A percentile compares a stretch with the other conserved stretches of the same genome.
Conservation (phyloP, 2,888 invertebrate species). For the Minunthozetes semirufus region DNA sequence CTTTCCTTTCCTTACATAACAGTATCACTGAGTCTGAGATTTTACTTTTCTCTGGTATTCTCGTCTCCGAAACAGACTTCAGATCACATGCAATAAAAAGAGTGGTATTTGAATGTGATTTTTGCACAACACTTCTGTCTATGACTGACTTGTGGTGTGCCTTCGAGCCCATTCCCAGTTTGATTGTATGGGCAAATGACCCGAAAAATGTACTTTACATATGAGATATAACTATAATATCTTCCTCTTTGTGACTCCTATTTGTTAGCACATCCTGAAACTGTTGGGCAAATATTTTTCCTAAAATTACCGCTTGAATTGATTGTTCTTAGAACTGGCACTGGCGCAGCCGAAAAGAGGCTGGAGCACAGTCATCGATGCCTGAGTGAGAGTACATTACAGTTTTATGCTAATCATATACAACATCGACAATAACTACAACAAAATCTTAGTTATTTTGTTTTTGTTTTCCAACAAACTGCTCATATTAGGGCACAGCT, state of each 20-base stretch:
- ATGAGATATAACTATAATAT: not conserved
- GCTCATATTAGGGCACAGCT: not conserved
- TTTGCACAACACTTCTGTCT: not conserved
- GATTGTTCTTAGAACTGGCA: constrained; percentile 15
- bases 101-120: not conserved
- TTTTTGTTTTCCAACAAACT: not conserved
- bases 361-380: not conserved
- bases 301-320: constrained; percentile 7
- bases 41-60: not conserved
- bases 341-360: not conserved
- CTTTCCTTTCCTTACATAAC: not conserved
- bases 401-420: constrained; percentile 22
- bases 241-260: not conserved
- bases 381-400: constrained; percentile 1
- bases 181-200: constrained; percentile 2
- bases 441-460: not conserved
- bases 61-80: too few relatives aligned
- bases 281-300: not conserved
- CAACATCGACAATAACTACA: not conserved
- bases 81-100: constrained; percentile 18
- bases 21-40: not conserved
- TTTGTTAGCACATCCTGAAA: constrained; percentile 8
- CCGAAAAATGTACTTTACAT: not conserved
- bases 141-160: not conserved
- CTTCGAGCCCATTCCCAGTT: not conserved